Evolutionary conservation across 1,140 invertebrate genomes (phyloP), one percentile per base, ranked within the genome.

Genomic region (Apocrypta bakeri): DNA sequence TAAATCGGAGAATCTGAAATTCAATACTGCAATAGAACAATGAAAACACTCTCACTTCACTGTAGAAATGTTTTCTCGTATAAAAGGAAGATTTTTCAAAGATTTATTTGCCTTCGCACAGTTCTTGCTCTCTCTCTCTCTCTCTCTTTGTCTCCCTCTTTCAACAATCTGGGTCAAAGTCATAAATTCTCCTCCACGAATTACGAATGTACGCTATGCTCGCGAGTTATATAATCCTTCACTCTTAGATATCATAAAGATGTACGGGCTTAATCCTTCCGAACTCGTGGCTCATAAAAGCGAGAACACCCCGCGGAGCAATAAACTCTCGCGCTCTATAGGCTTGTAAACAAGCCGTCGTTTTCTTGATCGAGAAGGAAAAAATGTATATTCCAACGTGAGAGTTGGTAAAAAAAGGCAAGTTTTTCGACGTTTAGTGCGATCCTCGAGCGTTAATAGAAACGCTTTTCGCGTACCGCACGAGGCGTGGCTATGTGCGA

Each of bases 191-290:
- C 21, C 24, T 64, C 31, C 61, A 64, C 56, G 63, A 79, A 66
- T 74, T 79, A 74, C 76, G 48, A 74, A 79, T 73, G 76, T 73
- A 73, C 56, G n/a, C 63, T 56, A 56, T 56, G n/a, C 2, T 56
- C 40, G 24, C 31, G 21, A 29, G 72, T 78, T 82, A 78, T 72
- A 78, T 78, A 78, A 82, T 72, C 25, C 25, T 17, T 69, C 66
- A 27, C n/a, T 64, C 42, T 31, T 66, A 64, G 42, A 78, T 82
- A 82, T 73, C 74, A 73, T 71, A 71, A 69, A 82, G 73, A 76
- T 9, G 63, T 37, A 31, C 79, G 56, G 33, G 25, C 40, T 31
- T 81, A 66, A 81, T 74, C 69, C 33, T 63, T 27, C 27, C 42
- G 14, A 74, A 74, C 9, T 2, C 48, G 29, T 17, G 25, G 21